Evolutionary conservation across 2,888 invertebrate genomes (phyloP), one percentile per base, ranked within the genome.

Genomic region (Acrobasis repandana): DNA sequence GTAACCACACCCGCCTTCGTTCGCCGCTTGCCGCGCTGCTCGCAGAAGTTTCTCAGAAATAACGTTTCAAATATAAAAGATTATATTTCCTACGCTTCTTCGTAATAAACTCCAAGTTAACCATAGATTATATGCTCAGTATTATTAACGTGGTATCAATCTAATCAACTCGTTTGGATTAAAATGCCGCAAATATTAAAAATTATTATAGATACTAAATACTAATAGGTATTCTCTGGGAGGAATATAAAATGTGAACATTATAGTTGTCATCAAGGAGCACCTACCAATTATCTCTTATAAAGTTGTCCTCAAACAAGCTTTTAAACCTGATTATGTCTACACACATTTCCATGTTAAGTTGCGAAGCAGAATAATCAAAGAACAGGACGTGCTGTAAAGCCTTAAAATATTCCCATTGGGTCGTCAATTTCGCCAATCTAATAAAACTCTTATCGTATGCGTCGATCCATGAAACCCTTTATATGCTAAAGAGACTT

Each of bases 401-500:
- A 48, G 48, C 16, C 49, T 61, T 50, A 36, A 54, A 60, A 58
- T 59, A 51, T 51, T 59, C 59, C 43, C 56, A 38, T 60, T 28
- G 54, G 60, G 28, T 52, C 33, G 51, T 46, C 54, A 56, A 58
- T 58, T 61, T 61, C 5, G 52, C 56, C 60, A 67, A 74, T 68
- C 67, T 72, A 75, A 77, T 78, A 76, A 75, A 71, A 75, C 73
- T 77, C 74, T 72, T 74, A 79, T 71, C 70, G 64, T 67, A 70
- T 63, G 70, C 65, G 62, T 68, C 68, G 67, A 73, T 72, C 72
- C 71, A 70, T 69, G 70, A 71, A 79, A 75, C 79, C 77, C 73
- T 82, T 79, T 75, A 76, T 80, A 82, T 82, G 80, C 74, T 77
- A 81, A 82, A 72, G 71, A 71, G 73, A 74, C 72, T 77, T 79